A percentile compares a stretch with the other conserved stretches of the same genome.
Conservation (phyloP, 2,888 invertebrate genomes). For the Catocala sponsa region DNA sequence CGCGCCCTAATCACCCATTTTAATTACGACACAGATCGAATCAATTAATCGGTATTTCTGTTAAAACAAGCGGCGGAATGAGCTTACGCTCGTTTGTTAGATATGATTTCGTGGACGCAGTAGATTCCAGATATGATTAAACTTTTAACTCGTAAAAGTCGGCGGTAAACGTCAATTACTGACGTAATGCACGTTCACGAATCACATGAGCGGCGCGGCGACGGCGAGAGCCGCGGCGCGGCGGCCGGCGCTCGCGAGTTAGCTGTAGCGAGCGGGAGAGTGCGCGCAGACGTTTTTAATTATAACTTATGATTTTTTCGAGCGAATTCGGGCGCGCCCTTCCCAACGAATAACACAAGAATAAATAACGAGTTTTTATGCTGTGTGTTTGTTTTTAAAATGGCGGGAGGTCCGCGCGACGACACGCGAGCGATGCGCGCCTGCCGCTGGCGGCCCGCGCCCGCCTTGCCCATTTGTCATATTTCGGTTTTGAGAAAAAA, state of each 20-base stretch:
- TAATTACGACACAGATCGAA: slow-evolving; percentile 88
- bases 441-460: slow-evolving; percentile 56
- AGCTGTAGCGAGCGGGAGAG: slow-evolving; percentile 18
- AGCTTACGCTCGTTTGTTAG: slow-evolving; percentile 71
- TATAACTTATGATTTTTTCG: slow-evolving; percentile 86
- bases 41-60: slow-evolving; percentile 88
- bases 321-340: slow-evolving; percentile 85
- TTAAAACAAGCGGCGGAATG: slow-evolving; percentile 83
- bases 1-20: slow-evolving; percentile 87
- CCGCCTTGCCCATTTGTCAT: slow-evolving; percentile 85
- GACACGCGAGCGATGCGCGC: slow-evolving; percentile 84
- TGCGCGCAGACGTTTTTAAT: slow-evolving; percentile 80
- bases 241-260: slow-evolving; percentile 16
- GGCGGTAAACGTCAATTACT: slow-evolving; percentile 59
- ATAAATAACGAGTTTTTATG: slow-evolving; percentile 87
- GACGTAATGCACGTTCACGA: slow-evolving; percentile 46
- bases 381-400: slow-evolving; percentile 87
- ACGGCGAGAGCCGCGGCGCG: slow-evolving; percentile 8
- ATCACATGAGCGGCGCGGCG: slow-evolving; percentile 27
- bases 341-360: slow-evolving; percentile 83
- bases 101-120: slow-evolving; percentile 68
- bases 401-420: slow-evolving; percentile 88
- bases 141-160: slow-evolving; percentile 68
- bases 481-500: slow-evolving; percentile 85
- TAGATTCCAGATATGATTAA: slow-evolving; percentile 71